Percentiles rank a stretch among this genome's conserved stretches.
Evolutionary conservation across 2,888 invertebrate species (phyloP).

Genomic region (Heliothis peltigera): DNA sequence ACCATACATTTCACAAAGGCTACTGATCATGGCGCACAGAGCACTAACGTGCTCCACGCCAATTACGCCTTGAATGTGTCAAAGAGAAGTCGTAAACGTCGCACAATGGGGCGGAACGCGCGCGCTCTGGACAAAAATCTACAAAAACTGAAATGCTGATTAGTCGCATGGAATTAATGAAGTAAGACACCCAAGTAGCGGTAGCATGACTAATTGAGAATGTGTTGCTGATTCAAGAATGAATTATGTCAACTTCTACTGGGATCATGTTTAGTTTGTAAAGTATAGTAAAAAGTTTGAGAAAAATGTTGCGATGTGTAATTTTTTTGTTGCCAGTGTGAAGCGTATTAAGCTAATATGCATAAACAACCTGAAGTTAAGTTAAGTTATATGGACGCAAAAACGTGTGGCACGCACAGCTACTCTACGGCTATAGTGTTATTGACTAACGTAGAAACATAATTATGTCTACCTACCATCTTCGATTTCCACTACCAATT

Average conservation of each 20-base stretch:
- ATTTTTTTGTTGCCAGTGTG: conserved; percentile 6
- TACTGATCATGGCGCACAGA: conserved; percentile 52
- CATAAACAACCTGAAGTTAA: background rate
- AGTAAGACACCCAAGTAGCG: conserved; percentile 82
- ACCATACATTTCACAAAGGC: conserved; percentile 55
- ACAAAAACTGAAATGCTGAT: conserved; percentile 72
- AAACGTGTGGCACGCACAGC: background rate
- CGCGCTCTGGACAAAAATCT: conserved; percentile 68
- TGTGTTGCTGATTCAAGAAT: conserved; percentile 57
- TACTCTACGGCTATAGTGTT: background rate
- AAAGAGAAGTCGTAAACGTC: conserved; percentile 70
- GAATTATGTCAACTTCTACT: conserved; percentile 56
- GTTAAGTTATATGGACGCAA: background rate
- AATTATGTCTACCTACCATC: background rate
- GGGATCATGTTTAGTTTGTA: conserved; percentile 32
- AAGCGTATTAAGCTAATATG: conserved; percentile 11
- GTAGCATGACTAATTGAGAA: conserved; percentile 72
- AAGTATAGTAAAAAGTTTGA: conserved; percentile 36
- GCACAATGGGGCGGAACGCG: conserved; percentile 74
- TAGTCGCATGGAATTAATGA: conserved; percentile 81
- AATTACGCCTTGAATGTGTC: conserved; percentile 63
- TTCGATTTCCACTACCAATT: background rate
- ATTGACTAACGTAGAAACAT: background rate
- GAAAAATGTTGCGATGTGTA: conserved; percentile 7
- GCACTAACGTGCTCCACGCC: conserved; percentile 65